Evolutionary conservation across 2,113 vertebrate species (phyloP).

Genomic region (Gorilla gorilla): DNA sequence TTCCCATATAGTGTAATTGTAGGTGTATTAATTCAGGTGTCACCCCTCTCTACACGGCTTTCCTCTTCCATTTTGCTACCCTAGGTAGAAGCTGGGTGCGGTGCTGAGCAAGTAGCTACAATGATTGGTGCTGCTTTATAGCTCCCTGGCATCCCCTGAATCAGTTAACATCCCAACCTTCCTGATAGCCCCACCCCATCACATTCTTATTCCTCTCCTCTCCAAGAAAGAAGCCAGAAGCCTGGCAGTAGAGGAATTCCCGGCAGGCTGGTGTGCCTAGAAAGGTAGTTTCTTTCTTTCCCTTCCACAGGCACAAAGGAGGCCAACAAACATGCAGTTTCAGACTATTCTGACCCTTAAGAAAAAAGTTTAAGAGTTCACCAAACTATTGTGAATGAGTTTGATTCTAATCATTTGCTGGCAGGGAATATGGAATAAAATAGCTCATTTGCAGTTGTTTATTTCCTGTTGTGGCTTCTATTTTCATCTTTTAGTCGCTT

Average conservation of each 20-base stretch:
- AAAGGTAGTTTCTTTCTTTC: conserved; percentile 27
- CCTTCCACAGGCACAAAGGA: not conserved
- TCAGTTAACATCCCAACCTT: conserved; percentile 56
- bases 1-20: conserved; percentile 70
- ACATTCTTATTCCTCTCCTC: conserved; percentile 64
- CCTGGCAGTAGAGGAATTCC: not conserved
- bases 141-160: conserved; percentile 52
- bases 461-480: conserved; percentile 77
- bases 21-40: conserved; percentile 73
- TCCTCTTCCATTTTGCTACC: conserved; percentile 62
- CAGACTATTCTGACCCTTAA: conserved; percentile 29
- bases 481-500: conserved; percentile 70
- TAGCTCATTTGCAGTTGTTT: conserved; percentile 70
- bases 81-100: conserved; percentile 43
- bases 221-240: conserved; percentile 74
- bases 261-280: conserved; percentile 18
- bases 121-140: conserved; percentile 15
- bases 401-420: conserved; percentile 71
- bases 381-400: conserved; percentile 68
- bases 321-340: not conserved
- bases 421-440: conserved; percentile 58
- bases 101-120: conserved; percentile 56
- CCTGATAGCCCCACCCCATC: conserved; percentile 36
- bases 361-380: conserved; percentile 64
- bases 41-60: conserved; percentile 53